Base-by-base conservation (phyloP, 2,888 invertebrate genomes). In the Syritta pipiens region DNA sequence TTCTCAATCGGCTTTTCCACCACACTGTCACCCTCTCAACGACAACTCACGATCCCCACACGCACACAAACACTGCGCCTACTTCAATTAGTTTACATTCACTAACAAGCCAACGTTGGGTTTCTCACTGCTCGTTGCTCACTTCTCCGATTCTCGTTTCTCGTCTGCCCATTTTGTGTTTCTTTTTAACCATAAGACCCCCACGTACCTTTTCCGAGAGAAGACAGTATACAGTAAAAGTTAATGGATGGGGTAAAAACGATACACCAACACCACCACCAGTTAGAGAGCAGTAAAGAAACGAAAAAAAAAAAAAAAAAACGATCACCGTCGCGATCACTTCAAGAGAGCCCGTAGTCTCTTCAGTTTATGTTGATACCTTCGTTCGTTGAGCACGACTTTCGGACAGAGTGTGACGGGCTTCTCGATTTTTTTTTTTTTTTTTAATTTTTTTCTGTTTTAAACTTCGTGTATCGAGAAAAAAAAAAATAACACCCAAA, bases 341-440 rank as follows among this genome's bases (percentile, higher is more conserved):
- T 74, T 48, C 72, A 62, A 74, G 79, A 79, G 72, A 72, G 55
- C 49, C n/a, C 32, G n/a, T 48, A 75, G 74, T 68, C 68, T 75
- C 75, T 75, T 81, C 81, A 81, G 81, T 81, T 81, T 59, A 81
- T 69, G 81, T 81, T 81, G 68, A 68, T 81, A 81, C 81, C 79
- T 81, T 75, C 59, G 55, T 74, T 72, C 67, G 75, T 81, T 63
- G 75, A 81, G 75, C 75, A 81, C 75, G 69, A 59, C 59, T 69
- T 72, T 81, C 28, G 51, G 51, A n/a, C n/a, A n/a, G 40, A 53
- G 44, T 24, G 68, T 59, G 51, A 17, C 37, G 69, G 53, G 35
- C 59, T 67, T 44, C 65, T 59, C 22, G 24, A 26, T 10, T 30
- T 17, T 26, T 4, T 24, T 37, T 22, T 22, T 51, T 37, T 17